Percentiles rank a stretch among this genome's conserved stretches.
These are phyloP conservation scores for Indri indri DNA, from an alignment of 2,113 vertebrate species.

Conservation along the genomic window DNA sequence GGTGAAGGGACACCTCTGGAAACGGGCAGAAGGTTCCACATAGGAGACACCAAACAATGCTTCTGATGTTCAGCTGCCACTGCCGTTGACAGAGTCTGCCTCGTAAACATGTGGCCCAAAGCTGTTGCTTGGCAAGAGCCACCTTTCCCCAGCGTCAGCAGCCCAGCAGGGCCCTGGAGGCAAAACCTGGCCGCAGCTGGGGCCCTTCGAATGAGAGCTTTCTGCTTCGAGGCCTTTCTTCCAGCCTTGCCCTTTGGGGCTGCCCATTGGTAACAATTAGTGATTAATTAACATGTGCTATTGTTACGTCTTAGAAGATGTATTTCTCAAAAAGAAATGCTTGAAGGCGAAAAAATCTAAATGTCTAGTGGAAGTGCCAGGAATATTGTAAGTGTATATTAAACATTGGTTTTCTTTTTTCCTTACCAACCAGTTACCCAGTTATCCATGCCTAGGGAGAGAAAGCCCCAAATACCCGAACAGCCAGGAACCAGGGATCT, in stretches of 20 bases:
- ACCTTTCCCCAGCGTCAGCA: not conserved
- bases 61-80: not conserved
- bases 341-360: not conserved
- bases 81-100: not conserved
- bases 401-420: not conserved
- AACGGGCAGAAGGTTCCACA: not conserved
- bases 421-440: not conserved
- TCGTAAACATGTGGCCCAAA: not conserved
- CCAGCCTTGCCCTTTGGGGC: not conserved
- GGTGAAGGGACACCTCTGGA: not conserved
- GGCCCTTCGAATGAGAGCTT: not conserved
- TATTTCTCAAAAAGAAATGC: constrained; percentile 17
- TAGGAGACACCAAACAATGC: not conserved
- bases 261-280: not conserved
- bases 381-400: not conserved
- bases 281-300: not conserved
- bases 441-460: not conserved
- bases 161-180: not conserved
- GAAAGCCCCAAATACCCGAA: not conserved
- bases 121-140: not conserved
- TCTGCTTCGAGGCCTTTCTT: not conserved
- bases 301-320: not conserved
- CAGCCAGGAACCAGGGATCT: not conserved
- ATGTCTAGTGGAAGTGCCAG: not conserved
- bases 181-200: not conserved